These are phyloP conservation scores for Gnathonemus longibarbis DNA, from an alignment of 2,113 vertebrate species.

Conservation along the genomic window DNA sequence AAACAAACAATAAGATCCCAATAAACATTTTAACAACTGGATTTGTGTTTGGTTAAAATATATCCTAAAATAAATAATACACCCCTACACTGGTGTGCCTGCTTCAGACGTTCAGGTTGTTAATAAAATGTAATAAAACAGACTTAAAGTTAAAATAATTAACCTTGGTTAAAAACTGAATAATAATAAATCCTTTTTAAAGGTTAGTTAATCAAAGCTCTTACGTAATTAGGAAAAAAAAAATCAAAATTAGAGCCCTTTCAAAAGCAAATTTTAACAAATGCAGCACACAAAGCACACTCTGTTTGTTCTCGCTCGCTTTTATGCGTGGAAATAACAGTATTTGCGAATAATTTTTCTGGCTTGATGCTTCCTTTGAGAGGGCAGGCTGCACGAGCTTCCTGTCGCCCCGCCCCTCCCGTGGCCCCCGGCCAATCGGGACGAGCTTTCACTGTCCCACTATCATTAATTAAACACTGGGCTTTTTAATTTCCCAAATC, in stretches of 20 bases:
- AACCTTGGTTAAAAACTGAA: not conserved
- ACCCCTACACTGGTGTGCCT: not conserved
- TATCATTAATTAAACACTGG: constrained; percentile 13
- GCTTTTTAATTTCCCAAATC: constrained; percentile 26
- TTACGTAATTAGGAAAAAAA: constrained; percentile 7
- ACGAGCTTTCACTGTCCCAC: constrained; percentile 6
- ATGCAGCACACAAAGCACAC: constrained; percentile 35
- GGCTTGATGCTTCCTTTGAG: constrained; percentile 46
- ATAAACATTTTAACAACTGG: not conserved
- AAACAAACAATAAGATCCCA: not conserved
- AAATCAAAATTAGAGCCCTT: not conserved
- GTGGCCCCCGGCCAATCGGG: constrained; percentile 24
- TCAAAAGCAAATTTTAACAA: not conserved
- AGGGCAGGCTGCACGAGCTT: constrained; percentile 31
- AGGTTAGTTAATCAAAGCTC: not conserved
- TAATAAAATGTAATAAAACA: not conserved
- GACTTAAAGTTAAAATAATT: not conserved
- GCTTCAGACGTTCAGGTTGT: not conserved
- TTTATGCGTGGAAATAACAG: constrained; percentile 42
- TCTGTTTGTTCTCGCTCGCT: constrained; percentile 36
- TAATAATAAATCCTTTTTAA: not conserved
- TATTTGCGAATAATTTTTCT: constrained; percentile 44
- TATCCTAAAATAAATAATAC: not conserved
- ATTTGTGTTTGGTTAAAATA: not conserved
- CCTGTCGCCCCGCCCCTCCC: constrained; percentile 4